Evolutionary conservation across 2,797 vertebrate species (phyloP).

Genomic region (Rhodeus uyekii): DNA sequence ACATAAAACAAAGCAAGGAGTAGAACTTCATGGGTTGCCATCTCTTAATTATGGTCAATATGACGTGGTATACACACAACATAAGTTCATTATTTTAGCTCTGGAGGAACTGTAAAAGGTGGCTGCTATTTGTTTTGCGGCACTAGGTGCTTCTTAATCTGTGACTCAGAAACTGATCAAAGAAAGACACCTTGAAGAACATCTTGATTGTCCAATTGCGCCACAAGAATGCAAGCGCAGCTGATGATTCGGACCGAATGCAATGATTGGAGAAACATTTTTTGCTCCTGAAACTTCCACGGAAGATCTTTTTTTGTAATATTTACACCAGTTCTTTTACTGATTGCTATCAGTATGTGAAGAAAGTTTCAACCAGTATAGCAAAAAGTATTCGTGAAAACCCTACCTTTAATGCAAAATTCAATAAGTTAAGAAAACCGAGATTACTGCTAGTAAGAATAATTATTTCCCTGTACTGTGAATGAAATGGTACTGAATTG

Average conservation of each 20-base stretch:
- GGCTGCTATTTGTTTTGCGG: too few relatives aligned
- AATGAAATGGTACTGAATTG: not conserved
- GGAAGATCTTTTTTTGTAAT: not conserved
- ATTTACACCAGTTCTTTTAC: not conserved
- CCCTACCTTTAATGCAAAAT: not conserved
- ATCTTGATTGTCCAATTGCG: too few relatives aligned
- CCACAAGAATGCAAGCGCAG: too few relatives aligned
- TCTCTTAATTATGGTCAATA: too few relatives aligned
- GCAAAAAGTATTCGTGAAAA: not conserved
- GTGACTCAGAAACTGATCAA: too few relatives aligned
- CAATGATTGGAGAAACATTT: not conserved
- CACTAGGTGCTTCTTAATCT: too few relatives aligned
- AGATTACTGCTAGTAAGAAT: not conserved
- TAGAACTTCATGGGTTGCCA: too few relatives aligned
- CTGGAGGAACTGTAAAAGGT: too few relatives aligned
- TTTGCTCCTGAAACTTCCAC: not conserved
- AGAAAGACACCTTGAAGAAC: too few relatives aligned
- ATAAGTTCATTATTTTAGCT: not conserved
- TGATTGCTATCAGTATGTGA: not conserved
- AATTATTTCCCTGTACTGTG: not conserved
- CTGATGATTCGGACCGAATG: not conserved
- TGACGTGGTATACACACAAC: not conserved
- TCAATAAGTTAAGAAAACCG: not conserved
- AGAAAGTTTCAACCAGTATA: not conserved
- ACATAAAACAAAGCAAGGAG: not conserved